Base-by-base conservation (phyloP, 2,888 invertebrate genomes). In the Trissoscelio sp. region DNA sequence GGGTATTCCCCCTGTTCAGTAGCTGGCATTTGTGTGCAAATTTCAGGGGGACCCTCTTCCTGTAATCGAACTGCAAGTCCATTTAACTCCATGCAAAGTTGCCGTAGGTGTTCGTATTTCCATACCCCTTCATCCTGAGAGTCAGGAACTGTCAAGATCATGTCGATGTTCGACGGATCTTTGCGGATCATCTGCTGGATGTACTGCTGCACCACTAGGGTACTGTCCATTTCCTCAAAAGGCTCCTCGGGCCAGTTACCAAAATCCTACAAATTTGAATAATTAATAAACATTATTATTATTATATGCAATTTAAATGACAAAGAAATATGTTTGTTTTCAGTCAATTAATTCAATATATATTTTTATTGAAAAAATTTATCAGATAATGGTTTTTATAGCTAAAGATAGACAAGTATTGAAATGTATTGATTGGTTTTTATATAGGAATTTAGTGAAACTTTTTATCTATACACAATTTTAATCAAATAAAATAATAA, bases 1-100 rank as follows among this genome's bases (percentile, higher is more conserved):
- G n/a, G 93, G 92, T 99, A 99, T 92, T 99, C 99, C 99, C 99
- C 99, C 90, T 99, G 99, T 92, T 99, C 99, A 24, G 99, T 99
- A 28, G 99, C 99, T 48, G 99, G 99, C 99, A 99, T 99, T 92
- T 99, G 99, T 80, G 97, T 97, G 92, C 99, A 99, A 18, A 96
- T 97, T 88, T 98, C 97, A 39, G 99, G 98, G 89, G 97, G 96
- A 92, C 99, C 99, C 92, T 99, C 99, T 84, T 95, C 95, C 93
- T 99, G 99, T 83, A 99, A 93, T 89, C 97, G 95, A 0, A 99
- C 99, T 55, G 99, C 99, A 86, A 99, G 92, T n/a, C 98, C 99
- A 93, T 99, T 99, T 57, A 99, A 92, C 92, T 99, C 99, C 98
- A 99, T 98, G 91, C 99, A 99, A 92, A 99, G 99, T 92, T 99